These are phyloP conservation scores for Sarcophilus harrisii DNA, from an alignment of 2,797 vertebrate species.

Conservation along the genomic window DNA sequence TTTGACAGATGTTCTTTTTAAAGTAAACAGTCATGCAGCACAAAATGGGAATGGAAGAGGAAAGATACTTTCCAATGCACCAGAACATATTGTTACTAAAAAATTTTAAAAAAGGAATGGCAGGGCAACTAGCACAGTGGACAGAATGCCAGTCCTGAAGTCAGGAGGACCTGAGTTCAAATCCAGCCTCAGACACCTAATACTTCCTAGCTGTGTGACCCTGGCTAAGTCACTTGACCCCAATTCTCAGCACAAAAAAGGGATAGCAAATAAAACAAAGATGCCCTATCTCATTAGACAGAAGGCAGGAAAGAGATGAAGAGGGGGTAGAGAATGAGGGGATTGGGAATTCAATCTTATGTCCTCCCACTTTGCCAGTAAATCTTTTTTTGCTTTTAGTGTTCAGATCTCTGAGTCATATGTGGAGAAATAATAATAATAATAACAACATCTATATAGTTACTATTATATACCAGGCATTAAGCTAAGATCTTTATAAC, in stretches of 20 bases:
- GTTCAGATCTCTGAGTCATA: not conserved
- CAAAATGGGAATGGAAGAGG: not conserved
- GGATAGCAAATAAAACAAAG: not conserved
- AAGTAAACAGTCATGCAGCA: not conserved
- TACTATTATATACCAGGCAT: not conserved
- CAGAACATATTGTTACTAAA: not conserved
- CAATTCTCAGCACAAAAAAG: not conserved
- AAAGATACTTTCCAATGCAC: not conserved
- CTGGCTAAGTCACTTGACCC: too few relatives aligned
- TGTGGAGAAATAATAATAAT: not conserved
- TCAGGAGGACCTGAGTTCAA: too few relatives aligned
- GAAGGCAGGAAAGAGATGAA: fast-evolving
- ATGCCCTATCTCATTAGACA: not conserved
- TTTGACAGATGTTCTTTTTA: not conserved
- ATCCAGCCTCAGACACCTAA: too few relatives aligned
- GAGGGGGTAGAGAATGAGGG: fast-evolving
- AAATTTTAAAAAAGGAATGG: not conserved
- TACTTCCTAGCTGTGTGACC: too few relatives aligned
- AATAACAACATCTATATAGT: not conserved
- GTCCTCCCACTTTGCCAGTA: not conserved
- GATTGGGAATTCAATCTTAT: not conserved
- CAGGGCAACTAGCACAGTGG: not conserved
- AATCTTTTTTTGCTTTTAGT: not conserved
- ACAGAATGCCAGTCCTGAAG: too few relatives aligned
- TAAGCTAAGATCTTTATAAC: too few relatives aligned